Conservation (phyloP, 2,113 vertebrate species). For the Onychostruthus taczanowskii region DNA sequence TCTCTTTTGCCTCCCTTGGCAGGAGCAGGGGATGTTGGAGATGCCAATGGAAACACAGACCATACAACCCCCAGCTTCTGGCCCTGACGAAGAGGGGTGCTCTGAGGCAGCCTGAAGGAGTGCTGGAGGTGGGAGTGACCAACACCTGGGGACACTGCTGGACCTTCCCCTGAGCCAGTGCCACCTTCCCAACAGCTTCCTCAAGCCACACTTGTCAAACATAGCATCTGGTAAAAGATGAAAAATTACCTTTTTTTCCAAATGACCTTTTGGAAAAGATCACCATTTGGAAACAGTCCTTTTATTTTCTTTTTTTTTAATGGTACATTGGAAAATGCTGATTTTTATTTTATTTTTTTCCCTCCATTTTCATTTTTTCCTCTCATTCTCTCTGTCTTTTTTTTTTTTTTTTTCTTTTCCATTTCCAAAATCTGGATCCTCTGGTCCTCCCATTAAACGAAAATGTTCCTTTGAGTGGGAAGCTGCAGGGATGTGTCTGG, state of each 20-base stretch:
- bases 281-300: neutral
- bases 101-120: neutral
- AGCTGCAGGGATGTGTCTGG: slow-evolving; percentile 12
- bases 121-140: neutral
- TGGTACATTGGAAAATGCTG: neutral
- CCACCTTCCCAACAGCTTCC: neutral
- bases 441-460: neutral
- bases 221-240: neutral
- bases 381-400: neutral
- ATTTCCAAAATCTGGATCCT: neutral
- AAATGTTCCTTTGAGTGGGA: neutral
- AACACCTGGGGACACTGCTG: neutral
- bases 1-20: neutral
- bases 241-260: neutral
- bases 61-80: neutral
- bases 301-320: neutral
- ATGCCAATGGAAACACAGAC: neutral
- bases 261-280: neutral
- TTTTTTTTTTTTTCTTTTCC: neutral
- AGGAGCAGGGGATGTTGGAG: neutral
- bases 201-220: neutral
- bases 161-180: neutral
- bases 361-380: neutral
- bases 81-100: neutral
- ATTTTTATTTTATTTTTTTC: neutral